Evolutionary conservation across 2,113 vertebrate genomes (phyloP).

Genomic region (Coracopsis vasa): DNA sequence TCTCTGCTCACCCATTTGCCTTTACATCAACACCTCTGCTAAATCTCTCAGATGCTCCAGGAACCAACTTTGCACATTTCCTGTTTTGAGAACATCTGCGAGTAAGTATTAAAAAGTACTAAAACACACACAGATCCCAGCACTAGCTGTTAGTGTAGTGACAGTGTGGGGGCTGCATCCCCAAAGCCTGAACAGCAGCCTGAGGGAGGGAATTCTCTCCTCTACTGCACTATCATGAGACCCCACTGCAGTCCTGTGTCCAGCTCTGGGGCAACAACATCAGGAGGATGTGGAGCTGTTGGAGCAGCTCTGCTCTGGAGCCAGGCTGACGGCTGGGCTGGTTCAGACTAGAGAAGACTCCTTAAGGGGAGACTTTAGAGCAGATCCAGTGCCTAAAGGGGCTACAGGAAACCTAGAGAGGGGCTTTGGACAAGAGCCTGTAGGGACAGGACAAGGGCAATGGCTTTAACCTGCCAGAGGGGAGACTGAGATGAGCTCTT

Average conservation of each 20-base stretch:
- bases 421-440: not conserved
- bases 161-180: not conserved
- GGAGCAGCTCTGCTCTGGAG: not conserved
- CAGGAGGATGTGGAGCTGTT: not conserved
- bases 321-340: not conserved
- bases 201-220: not conserved
- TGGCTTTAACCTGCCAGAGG: no score
- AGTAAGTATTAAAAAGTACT: not conserved
- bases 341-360: not conserved
- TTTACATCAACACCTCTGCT: not conserved
- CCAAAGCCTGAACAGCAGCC: not conserved
- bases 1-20: not conserved
- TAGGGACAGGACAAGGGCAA: not conserved
- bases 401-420: not conserved
- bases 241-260: not conserved
- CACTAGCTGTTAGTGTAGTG: fast-evolving
- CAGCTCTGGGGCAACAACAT: not conserved
- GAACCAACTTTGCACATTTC: not conserved
- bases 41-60: not conserved
- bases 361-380: no score
- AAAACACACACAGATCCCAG: not conserved
- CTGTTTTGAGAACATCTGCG: not conserved
- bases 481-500: no score
- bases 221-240: not conserved
- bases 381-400: not conserved